Evolutionary conservation across 2,888 invertebrate species (phyloP), one percentile per base, ranked within the genome.

Genomic region (Thyatira batis): DNA sequence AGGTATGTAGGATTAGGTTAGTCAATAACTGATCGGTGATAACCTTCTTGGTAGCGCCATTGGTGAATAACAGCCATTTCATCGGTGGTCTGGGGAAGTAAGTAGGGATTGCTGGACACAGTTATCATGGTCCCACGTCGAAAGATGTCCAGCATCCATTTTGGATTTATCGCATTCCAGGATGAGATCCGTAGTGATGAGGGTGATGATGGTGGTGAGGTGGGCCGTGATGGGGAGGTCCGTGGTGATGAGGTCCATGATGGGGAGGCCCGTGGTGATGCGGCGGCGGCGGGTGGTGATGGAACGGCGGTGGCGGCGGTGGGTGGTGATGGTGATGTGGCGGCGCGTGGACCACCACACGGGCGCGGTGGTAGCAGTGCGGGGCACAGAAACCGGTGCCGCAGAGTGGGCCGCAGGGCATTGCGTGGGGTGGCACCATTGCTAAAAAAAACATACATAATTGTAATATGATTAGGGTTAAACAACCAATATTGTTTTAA

Each of bases 381-480:
- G 88, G 85, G 0, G 71, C 70, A 58, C 88, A 87, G 59, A 61
- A 59, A 0, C 78, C 80, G 0, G 71, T 76, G 1, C 85, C 82
- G 54, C 88, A 88, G 61, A 71, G 64, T 0, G 86, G 84, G 0
- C 87, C 86, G 56, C 88, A 88, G 1, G 86, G 86, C 21, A 71
- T 49, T 2, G 71, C 67, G 69, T 85, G 82, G 0, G 85, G 87
- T 0, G 86, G 85, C 1, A 83, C 75, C 89, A 89, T 88, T 45
- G 17, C 85, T 87, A 72, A 5, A 73, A 82, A 20, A 53, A 55
- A 50, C 54, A 53, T 55, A 52, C 45, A 53, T 57, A 45, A 27
- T 6, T 45, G 45, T 33, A 25, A 46, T 20, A 23, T 25, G 5
- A 11, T 25, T 5, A n/a, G n/a, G n/a, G n/a, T n/a, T n/a, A n/a